These are phyloP conservation scores for Thera britannica DNA, from an alignment of 2,888 invertebrate genomes.

Conservation along the genomic window DNA sequence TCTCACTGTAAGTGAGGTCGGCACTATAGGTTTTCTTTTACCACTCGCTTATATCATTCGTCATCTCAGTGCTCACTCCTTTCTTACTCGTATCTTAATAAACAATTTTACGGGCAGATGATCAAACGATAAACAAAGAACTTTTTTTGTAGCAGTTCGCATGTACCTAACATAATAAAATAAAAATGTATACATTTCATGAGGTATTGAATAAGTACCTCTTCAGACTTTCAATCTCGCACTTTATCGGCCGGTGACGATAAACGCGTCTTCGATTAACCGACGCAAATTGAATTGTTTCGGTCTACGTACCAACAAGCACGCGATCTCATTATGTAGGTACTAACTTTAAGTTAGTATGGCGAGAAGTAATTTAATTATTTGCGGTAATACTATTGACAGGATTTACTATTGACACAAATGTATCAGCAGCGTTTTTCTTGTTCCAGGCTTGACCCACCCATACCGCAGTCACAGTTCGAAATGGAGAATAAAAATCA, in stretches of 20 bases:
- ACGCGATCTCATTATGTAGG: constrained; percentile 44
- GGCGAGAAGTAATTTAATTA: background rate
- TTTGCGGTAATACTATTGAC: background rate
- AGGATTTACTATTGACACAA: constrained; percentile 7
- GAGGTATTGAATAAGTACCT: constrained; percentile 7
- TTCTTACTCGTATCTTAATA: background rate
- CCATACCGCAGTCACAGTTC: constrained; percentile 85
- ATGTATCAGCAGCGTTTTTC: constrained; percentile 34
- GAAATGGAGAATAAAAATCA: constrained; percentile 88
- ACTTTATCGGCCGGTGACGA: constrained; percentile 60
- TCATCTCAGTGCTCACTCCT: no score
- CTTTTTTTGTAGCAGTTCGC: background rate
- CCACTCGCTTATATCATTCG: no score
- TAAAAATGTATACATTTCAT: constrained; percentile 6
- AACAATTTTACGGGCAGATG: background rate
- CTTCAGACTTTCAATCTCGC: constrained; percentile 18
- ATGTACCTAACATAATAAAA: constrained; percentile 2
- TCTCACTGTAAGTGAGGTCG: no score
- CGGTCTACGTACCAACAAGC: constrained; percentile 52
- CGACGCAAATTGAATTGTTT: constrained; percentile 62
- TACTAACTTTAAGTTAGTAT: constrained; percentile 9
- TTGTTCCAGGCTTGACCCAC: constrained; percentile 89
- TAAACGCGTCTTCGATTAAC: constrained; percentile 63
- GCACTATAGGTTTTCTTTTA: no score
- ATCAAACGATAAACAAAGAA: background rate